Conservation (phyloP, 2,888 invertebrate species). For the Campoletis raptor region DNA sequence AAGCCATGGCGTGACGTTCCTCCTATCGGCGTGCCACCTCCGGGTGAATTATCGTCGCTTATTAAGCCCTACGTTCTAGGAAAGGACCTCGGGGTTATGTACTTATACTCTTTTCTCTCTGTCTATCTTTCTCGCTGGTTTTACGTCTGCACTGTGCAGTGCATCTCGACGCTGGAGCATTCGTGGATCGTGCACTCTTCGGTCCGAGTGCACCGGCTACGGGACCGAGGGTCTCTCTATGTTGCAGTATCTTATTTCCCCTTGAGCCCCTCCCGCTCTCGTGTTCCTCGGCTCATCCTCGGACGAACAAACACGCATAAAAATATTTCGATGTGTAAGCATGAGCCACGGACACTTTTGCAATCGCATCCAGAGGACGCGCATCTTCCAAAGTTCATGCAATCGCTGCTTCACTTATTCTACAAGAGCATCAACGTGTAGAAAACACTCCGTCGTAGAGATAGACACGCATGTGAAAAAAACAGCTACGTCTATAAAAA, state of each 20-base stretch:
- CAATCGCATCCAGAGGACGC: slow-evolving; percentile 6
- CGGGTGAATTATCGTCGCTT: slow-evolving; percentile 75
- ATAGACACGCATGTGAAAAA: neutral
- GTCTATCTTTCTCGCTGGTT: neutral
- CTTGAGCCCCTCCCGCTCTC: slow-evolving; percentile 4
- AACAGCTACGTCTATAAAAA: neutral
- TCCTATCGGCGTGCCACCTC: slow-evolving; percentile 74
- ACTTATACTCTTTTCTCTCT: slow-evolving; percentile 62
- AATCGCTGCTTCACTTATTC: slow-evolving; percentile 22
- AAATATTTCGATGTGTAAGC: slow-evolving; percentile 16
- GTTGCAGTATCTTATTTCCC: slow-evolving; percentile 39
- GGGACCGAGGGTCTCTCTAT: slow-evolving; percentile 30
- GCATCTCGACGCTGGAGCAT: slow-evolving; percentile 30
- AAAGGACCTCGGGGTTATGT: slow-evolving; percentile 75
- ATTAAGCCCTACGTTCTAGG: slow-evolving; percentile 77
- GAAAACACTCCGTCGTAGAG: neutral
- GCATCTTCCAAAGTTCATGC: slow-evolving; percentile 29
- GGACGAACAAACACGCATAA: neutral
- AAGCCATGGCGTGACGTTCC: slow-evolving; percentile 73
- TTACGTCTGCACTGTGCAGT: slow-evolving; percentile 9
- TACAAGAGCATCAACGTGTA: slow-evolving; percentile 14
- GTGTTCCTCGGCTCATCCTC: slow-evolving; percentile 13
- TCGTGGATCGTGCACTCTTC: slow-evolving; percentile 44
- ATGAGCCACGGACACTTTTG: slow-evolving; percentile 27
- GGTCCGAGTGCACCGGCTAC: slow-evolving; percentile 39